phyloP scores from a whole-genome alignment of 2,888 invertebrate species.

The Troides oblongomaculatus region DNA sequence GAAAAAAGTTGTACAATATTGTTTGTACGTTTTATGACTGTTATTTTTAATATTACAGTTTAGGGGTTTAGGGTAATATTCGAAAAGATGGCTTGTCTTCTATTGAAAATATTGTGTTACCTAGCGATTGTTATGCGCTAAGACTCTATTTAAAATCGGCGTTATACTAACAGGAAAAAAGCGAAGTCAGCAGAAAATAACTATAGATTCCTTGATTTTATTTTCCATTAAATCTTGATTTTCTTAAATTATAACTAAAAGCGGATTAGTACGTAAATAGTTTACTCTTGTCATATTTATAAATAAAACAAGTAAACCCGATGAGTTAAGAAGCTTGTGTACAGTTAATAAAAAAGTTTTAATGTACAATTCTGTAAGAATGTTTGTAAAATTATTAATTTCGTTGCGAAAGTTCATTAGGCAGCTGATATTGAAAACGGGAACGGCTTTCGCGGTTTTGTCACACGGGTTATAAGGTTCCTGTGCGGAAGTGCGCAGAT shows the following conservation, averaged over 20 bases:
- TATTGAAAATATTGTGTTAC: too few relatives aligned
- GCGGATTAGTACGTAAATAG: not conserved
- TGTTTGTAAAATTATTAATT: not conserved
- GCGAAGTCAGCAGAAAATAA: too few relatives aligned
- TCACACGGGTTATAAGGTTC: not conserved
- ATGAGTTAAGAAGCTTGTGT: not conserved
- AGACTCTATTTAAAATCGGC: too few relatives aligned
- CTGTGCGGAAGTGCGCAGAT: not conserved
- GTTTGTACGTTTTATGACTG: too few relatives aligned
- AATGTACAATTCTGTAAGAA: not conserved
- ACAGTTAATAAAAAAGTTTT: not conserved
- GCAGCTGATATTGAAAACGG: not conserved
- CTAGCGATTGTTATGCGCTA: too few relatives aligned
- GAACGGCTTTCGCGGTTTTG: not conserved
- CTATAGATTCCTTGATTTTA: not conserved
- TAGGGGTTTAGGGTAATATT: too few relatives aligned
- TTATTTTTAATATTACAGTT: too few relatives aligned
- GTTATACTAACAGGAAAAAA: too few relatives aligned
- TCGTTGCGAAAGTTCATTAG: not conserved
- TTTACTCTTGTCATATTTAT: not conserved
- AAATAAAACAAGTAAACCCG: not conserved
- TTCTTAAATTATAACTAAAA: not conserved
- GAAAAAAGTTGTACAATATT: too few relatives aligned
- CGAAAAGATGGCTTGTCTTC: too few relatives aligned
- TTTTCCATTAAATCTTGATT: not conserved